Conservation (phyloP, 92 coral and sea anemone species). For the Pocillopora meandrina region DNA sequence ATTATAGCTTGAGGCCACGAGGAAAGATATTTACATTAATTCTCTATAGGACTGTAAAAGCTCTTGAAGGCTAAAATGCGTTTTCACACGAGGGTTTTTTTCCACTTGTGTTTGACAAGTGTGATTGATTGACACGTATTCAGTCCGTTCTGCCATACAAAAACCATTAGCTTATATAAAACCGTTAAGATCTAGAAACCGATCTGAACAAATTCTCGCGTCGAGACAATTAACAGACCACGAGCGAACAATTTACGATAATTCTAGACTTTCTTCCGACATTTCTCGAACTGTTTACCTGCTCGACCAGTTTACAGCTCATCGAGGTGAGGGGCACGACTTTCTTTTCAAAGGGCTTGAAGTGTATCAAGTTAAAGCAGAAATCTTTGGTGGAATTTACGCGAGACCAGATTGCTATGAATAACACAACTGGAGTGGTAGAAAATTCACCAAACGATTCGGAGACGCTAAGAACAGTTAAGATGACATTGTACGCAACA, state of each 20-base stretch:
- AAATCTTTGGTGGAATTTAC: not conserved
- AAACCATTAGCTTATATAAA: not conserved
- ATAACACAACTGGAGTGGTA: constrained; percentile 7
- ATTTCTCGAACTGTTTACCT: not conserved
- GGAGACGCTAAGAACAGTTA: constrained; percentile 41
- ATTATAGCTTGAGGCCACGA: too few relatives aligned
- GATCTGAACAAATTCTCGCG: not conserved
- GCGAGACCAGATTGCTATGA: constrained; percentile 2
- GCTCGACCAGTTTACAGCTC: not conserved
- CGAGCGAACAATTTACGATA: not conserved
- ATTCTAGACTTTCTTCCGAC: not conserved
- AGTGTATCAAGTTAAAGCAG: not conserved
- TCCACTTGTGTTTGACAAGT: too few relatives aligned
- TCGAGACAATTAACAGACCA: not conserved
- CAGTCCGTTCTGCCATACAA: too few relatives aligned
- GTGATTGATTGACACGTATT: too few relatives aligned
- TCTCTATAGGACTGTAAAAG: too few relatives aligned
- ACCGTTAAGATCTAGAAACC: not conserved
- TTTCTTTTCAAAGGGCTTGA: not conserved
- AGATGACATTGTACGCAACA: constrained; percentile 58
- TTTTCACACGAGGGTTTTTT: too few relatives aligned
- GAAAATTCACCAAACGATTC: constrained; percentile 8
- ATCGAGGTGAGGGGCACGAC: not conserved
- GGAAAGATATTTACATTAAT: too few relatives aligned
- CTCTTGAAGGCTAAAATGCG: too few relatives aligned